Evolutionary conservation across 2,888 invertebrate species (phyloP), one percentile per base, ranked within the genome.

Genomic region (Scotopteryx bipunctaria): DNA sequence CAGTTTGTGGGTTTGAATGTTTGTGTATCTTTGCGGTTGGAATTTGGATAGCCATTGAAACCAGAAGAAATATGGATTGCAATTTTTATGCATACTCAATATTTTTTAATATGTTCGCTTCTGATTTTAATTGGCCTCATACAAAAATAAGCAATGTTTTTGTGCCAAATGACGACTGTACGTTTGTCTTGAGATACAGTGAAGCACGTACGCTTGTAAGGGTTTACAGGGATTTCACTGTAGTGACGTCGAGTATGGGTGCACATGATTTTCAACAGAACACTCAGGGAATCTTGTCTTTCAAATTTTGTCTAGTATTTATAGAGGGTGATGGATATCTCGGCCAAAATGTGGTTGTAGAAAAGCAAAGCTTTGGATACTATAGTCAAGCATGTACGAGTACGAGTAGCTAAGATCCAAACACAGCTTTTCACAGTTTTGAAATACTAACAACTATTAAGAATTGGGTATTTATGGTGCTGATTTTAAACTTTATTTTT

Each of bases 1-100:
- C 60, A 78, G 76, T 81, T 83, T 83, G 77, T 69, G 76, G 75
- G 73, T 77, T 77, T 74, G 62, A 76, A 74, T 72, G 76, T 78
- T 81, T 74, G 67, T 74, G 72, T 72, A 72, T 63, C 55, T 66
- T 67, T 71, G 57, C 70, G 72, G 67, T 75, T 71, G 73, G 65
- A 78, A 79, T 77, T 73, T 71, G 46, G 35, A 14, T 17, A 16
- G 44, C 47, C 48, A 23, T 40, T 41, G 43, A 44, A 54, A 40
- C 31, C 32, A 35, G 33, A 9, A 53, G 37, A 16, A 1, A 19
- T 29, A 23, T 32, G n/a, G n/a, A n/a, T n/a, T n/a, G n/a, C n/a
- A n/a, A n/a, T n/a, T 16, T 11, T 9, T 5, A n/a, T 19, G 9
- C 0, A 5, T 13, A n/a, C 19, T 21, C 11, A 36, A 13, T 6